phyloP scores from a whole-genome alignment of 1,140 invertebrate genomes.

The Cardiocondyla obscurior region DNA sequence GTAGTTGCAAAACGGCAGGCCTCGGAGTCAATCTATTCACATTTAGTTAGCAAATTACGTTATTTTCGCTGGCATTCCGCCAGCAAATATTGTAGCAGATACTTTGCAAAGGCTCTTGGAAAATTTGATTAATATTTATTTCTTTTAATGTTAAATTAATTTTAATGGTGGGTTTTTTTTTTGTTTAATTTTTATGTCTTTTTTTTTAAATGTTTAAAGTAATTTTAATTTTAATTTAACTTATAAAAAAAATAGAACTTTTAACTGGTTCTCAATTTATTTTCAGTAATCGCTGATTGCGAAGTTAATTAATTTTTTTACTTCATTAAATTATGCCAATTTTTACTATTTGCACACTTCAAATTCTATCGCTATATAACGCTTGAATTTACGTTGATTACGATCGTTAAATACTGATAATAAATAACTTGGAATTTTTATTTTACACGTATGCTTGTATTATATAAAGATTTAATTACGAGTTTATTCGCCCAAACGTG shows the following conservation, averaged over 20 bases:
- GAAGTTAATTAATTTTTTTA: neutral
- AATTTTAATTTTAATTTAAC: neutral
- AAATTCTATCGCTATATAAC: neutral
- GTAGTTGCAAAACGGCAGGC: neutral
- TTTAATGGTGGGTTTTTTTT: too few relatives aligned
- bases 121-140: neutral
- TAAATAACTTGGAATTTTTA: neutral
- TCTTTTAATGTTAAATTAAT: neutral
- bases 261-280: neutral
- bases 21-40: neutral
- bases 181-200: neutral
- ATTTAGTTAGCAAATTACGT: neutral
- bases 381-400: neutral
- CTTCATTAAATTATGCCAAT: neutral
- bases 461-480: neutral
- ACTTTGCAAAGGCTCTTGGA: neutral
- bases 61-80: neutral
- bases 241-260: neutral
- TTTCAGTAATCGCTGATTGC: neutral
- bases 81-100: neutral
- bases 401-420: neutral
- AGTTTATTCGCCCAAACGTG: neutral
- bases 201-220: too few relatives aligned
- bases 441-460: neutral
- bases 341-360: neutral